A percentile compares a stretch with the other conserved stretches of the same genome.
Conservation (phyloP, 2,797 vertebrate genomes). For the Ibycter americanus region DNA sequence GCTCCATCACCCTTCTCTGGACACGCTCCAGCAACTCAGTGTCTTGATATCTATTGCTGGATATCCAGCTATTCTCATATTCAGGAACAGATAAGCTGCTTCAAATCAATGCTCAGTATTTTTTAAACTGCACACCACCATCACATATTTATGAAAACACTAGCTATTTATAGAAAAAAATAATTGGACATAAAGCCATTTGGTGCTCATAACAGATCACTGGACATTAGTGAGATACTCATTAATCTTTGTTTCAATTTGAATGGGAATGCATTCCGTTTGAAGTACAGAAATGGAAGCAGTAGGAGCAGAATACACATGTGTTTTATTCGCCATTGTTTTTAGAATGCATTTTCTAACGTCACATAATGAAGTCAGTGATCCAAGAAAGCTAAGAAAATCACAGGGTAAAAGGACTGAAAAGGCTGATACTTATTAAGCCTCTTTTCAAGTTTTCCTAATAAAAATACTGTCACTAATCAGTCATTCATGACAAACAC, state of each 20-base stretch:
- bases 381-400: neutral
- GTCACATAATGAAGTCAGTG: constrained; percentile 28
- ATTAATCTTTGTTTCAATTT: neutral
- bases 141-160: neutral
- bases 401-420: neutral
- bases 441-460: neutral
- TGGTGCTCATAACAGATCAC: constrained; percentile 26
- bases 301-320: neutral
- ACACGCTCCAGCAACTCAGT: too few species aligned
- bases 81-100: neutral
- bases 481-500: constrained; percentile 20
- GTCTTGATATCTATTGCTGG: too few species aligned
- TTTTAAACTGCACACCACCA: neutral
- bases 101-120: neutral
- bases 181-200: neutral
- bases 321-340: constrained; percentile 26
- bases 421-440: neutral
- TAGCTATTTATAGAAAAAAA: constrained; percentile 6
- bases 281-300: neutral
- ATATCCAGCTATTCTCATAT: neutral
- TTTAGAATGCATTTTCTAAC: constrained; percentile 30
- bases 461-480: neutral
- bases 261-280: constrained; percentile 1
- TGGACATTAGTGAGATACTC: neutral
- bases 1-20: too few species aligned